Base-by-base conservation (phyloP, 2,113 vertebrate species). In the Forbesichthys papilliferus region DNA sequence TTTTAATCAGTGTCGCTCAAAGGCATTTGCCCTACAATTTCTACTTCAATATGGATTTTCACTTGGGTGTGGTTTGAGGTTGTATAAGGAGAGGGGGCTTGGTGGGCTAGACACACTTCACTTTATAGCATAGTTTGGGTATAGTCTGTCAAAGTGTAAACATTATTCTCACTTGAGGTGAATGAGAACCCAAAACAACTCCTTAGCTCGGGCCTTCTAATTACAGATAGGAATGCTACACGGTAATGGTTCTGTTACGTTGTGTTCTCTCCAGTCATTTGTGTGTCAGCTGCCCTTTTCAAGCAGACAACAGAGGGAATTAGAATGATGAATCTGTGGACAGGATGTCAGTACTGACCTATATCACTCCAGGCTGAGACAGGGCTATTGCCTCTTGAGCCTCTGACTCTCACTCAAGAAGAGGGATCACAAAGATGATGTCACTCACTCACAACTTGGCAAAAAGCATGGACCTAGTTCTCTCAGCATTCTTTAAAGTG, bases 1-100 rank as follows among this genome's bases (percentile, higher is more conserved):
- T 89, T 90, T 91, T 89, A 91, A 90, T 91, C 84, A 90, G 82
- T 8, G 18, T 14, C 63, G 72, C 76, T 83, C 68, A 84, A 80
- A 86, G 78, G 83, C 81, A 84, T 84, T 82, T 78, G 71, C 85
- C 82, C 84, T 87, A 81, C 86, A 86, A 87, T 91, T 90, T 92
- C 83, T 87, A 81, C 83, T 81, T 81, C 86, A 81, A 69, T 83
- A 82, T 75, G 82, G 80, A 80, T 89, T 89, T 87, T 85, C 66
- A 68, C 61, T 61, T 1, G 81, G 85, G 81, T 87, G 88, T 80
- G 87, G 85, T 89, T 85, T 83, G 69, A 71, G 78, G 73, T 75
- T 42, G 77, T 53, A 65, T 58, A 51, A 83, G 61, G 61, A 46
- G 57, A n/a, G 66, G 61, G 63, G 61, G 59, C 52, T 46, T 46